phyloP scores from a whole-genome alignment of 2,797 vertebrate genomes.

The Enteromius mattozi region DNA sequence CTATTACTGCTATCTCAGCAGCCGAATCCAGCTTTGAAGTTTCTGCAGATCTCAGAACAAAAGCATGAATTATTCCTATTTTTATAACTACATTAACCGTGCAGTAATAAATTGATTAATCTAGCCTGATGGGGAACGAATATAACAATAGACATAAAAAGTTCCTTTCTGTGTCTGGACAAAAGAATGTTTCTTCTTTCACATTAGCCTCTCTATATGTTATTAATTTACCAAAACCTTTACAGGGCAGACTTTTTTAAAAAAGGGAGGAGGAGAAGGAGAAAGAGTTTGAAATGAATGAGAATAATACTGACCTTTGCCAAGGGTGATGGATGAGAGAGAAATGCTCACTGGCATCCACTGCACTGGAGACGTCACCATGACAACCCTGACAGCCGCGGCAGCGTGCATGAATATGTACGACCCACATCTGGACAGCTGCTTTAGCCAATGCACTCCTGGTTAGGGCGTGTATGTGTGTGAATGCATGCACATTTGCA shows the following conservation, averaged over 20 bases:
- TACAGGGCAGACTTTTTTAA: conserved; percentile 37
- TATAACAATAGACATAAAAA: conserved; percentile 16
- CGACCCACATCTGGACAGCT: conserved; percentile 65
- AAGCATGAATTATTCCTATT: conserved; percentile 65
- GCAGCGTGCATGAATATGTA: conserved; percentile 63
- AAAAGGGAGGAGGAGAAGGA: conserved; percentile 36
- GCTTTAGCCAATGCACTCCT: conserved; percentile 60
- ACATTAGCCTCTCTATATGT: conserved; percentile 31
- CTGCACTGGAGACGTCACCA: conserved; percentile 64
- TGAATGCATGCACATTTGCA: conserved; percentile 45
- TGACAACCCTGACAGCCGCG: conserved; percentile 64
- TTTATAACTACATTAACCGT: conserved; percentile 57
- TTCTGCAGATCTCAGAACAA: conserved; percentile 55
- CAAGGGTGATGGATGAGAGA: conserved; percentile 70
- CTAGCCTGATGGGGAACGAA: conserved; percentile 18
- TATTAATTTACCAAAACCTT: conserved; percentile 56
- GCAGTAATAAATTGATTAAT: conserved; percentile 51
- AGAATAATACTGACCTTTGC: conserved; percentile 76
- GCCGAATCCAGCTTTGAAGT: conserved; percentile 58
- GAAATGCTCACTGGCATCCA: conserved; percentile 64
- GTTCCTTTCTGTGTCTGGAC: neutral
- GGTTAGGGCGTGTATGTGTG: conserved; percentile 30
- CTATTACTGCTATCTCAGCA: conserved; percentile 63
- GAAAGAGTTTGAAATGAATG: conserved; percentile 73
- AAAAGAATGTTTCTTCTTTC: conserved; percentile 22